Conservation (phyloP, 2,113 vertebrate genomes). For the Otis tarda region DNA sequence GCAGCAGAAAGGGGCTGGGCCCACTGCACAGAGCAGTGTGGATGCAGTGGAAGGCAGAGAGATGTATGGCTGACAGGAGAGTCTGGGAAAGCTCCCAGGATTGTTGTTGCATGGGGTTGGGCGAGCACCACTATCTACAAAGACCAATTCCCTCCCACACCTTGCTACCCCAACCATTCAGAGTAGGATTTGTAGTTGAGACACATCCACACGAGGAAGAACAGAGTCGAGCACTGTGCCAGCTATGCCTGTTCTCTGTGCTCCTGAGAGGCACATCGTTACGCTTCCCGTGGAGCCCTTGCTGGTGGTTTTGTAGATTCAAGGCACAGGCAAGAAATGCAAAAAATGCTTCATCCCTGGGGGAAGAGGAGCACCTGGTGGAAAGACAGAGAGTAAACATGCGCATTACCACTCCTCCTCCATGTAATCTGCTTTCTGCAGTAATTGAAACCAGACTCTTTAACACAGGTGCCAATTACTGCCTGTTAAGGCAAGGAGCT, state of each 20-base stretch:
- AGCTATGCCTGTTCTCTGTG: not conserved
- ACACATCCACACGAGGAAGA: not conserved
- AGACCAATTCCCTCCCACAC: not conserved
- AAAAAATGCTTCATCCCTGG: not conserved
- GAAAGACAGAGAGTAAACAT: not conserved
- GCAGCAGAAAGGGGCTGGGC: conserved; percentile 6
- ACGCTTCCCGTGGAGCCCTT: not conserved
- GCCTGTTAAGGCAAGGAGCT: not conserved
- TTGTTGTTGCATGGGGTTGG: not conserved
- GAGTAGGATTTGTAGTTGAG: not conserved
- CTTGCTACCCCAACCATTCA: not conserved
- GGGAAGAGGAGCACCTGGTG: conserved; percentile 60
- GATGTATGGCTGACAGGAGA: not conserved
- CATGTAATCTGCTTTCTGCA: not conserved
- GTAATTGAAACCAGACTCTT: conserved; percentile 46
- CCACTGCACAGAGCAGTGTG: not conserved
- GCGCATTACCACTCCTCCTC: not conserved
- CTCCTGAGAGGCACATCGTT: not conserved
- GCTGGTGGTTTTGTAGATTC: not conserved
- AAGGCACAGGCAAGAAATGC: not conserved
- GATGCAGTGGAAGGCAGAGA: not conserved
- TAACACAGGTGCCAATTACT: conserved; percentile 41
- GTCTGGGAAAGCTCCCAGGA: not conserved
- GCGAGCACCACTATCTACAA: not conserved
- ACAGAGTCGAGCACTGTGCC: not conserved